A percentile compares a stretch with the other conserved stretches of the same genome.
phyloP scores from a whole-genome alignment of 2,888 invertebrate genomes.

The Kryphioiulus occultus region DNA sequence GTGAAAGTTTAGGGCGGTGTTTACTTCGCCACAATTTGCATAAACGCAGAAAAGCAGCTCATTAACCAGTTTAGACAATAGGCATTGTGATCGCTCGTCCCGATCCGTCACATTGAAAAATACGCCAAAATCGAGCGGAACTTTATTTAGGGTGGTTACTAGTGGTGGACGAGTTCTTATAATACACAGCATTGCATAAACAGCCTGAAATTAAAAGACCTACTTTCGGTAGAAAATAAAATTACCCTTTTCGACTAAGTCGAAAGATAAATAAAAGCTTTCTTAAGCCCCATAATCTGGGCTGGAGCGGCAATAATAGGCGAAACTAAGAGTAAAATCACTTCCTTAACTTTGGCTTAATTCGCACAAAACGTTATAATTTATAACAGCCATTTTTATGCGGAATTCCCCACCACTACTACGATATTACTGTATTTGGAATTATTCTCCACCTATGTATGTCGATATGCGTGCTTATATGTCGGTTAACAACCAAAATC shows the following conservation, averaged over 20 bases:
- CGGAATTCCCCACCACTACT: no score
- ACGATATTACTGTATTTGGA: neutral
- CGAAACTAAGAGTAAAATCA: neutral
- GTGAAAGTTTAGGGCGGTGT: conserved; percentile 35
- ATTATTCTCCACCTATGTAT: neutral
- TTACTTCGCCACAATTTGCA: conserved; percentile 25
- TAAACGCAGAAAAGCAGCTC: conserved; percentile 25
- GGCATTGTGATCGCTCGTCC: conserved; percentile 31
- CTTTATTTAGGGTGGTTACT: neutral
- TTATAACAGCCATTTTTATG: neutral
- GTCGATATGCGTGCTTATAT: no score
- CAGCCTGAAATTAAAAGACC: conserved; percentile 9
- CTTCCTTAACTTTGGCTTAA: neutral
- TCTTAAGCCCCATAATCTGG: conserved; percentile 24
- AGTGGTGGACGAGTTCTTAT: neutral
- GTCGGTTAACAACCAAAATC: no score
- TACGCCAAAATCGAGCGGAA: conserved; percentile 14
- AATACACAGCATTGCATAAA: neutral
- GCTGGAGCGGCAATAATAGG: neutral
- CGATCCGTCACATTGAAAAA: conserved; percentile 25
- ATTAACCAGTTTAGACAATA: conserved; percentile 35
- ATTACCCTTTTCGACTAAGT: neutral
- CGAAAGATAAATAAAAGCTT: conserved; percentile 3
- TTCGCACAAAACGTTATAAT: neutral
- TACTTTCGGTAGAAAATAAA: neutral